Evolutionary conservation across 2,797 vertebrate species (phyloP).

Genomic region (Heteromormyrus szaboi): DNA sequence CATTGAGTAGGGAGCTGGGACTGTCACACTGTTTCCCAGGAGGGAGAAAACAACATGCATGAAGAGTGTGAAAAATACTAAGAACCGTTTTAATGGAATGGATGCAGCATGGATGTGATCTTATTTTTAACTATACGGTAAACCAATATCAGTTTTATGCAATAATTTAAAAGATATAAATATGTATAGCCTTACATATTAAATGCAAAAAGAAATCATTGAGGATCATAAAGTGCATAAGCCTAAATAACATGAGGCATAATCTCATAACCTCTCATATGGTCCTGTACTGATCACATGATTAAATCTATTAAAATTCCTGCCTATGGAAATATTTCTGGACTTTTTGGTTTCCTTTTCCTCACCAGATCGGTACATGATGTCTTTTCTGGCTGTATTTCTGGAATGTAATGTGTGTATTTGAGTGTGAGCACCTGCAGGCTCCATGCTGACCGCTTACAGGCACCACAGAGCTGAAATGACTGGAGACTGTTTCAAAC

Average conservation of each 20-base stretch:
- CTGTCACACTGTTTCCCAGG: background rate
- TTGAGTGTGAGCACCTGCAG: background rate
- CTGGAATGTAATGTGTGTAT: background rate
- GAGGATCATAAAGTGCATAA: background rate
- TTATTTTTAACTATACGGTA: background rate
- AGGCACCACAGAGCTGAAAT: background rate
- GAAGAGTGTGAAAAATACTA: background rate
- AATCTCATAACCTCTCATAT: background rate
- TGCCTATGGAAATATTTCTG: background rate
- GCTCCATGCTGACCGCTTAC: background rate
- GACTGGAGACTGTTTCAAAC: background rate
- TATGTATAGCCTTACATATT: background rate
- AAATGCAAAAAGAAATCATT: background rate
- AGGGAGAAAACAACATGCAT: background rate
- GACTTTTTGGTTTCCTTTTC: background rate
- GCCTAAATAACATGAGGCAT: background rate
- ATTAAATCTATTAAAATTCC: background rate
- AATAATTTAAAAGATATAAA: background rate
- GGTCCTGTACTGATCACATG: background rate
- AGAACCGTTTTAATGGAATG: background rate
- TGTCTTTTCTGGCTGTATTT: background rate
- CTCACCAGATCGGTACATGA: background rate
- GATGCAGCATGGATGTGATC: background rate
- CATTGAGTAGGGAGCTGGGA: background rate
- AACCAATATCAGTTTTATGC: background rate